Percentiles rank a stretch among this genome's conserved stretches.
These are phyloP conservation scores for Micoletzkya japonica DNA, from an alignment of 2,888 invertebrate species.

Conservation along the genomic window DNA sequence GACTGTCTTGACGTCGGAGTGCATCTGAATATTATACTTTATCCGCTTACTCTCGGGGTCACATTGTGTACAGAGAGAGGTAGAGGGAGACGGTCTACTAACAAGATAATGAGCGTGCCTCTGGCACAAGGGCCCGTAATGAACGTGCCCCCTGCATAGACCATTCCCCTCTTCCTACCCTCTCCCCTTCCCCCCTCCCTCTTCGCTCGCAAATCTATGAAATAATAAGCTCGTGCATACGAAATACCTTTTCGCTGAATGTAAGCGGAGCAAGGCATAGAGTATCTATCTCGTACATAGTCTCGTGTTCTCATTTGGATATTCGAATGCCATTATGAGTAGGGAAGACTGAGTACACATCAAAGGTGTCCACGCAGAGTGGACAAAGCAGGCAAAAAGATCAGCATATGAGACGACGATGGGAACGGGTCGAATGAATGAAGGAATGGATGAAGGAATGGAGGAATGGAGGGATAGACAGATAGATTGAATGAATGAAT, in stretches of 20 bases:
- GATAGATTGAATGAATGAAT: too few species aligned
- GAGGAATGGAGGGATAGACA: neutral
- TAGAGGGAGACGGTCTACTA: neutral
- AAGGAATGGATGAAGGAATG: slow-evolving; percentile 16
- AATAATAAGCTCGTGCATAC: too few species aligned
- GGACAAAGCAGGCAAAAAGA: neutral
- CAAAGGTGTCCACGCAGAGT: neutral
- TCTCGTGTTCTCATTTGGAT: too few species aligned
- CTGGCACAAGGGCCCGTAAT: too few species aligned
- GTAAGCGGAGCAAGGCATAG: too few species aligned
- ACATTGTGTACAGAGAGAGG: neutral
- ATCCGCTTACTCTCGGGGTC: neutral
- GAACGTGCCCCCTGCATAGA: too few species aligned
- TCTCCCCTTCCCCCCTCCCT: too few species aligned
- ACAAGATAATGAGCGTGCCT: neutral
- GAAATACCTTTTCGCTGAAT: too few species aligned
- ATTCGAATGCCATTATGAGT: too few species aligned
- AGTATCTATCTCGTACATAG: too few species aligned
- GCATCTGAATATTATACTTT: neutral
- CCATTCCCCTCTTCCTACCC: too few species aligned
- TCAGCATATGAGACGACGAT: neutral
- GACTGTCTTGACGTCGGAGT: neutral
- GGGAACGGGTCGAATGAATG: slow-evolving; percentile 4
- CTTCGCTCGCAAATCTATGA: too few species aligned
- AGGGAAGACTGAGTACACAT: neutral